Conservation (phyloP, 2,888 invertebrate genomes). For the Pristionchus japonicus region DNA sequence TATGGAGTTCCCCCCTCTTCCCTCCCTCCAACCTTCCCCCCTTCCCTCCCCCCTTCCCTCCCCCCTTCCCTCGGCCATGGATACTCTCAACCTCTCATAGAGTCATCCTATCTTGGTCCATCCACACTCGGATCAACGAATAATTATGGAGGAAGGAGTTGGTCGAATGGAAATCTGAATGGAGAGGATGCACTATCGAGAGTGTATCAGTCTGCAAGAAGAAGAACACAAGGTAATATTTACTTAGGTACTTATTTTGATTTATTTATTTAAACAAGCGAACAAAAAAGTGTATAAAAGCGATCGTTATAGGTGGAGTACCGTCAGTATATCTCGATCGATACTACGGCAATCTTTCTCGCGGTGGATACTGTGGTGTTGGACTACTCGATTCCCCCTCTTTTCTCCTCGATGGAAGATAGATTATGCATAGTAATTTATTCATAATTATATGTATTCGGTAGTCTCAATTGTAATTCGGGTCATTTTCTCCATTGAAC, state of each 20-base stretch:
- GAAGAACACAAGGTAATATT: slow-evolving; percentile 52
- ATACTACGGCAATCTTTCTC: neutral
- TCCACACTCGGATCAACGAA: neutral
- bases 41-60: too few relatives aligned
- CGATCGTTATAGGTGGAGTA: slow-evolving; percentile 11
- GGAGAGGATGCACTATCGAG: slow-evolving; percentile 57
- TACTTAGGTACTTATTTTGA: neutral
- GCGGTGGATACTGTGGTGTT: neutral
- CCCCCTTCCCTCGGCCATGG: neutral
- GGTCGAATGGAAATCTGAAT: slow-evolving; percentile 43
- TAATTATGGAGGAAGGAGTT: neutral
- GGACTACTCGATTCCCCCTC: slow-evolving; percentile 22
- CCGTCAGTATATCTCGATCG: slow-evolving; percentile 29
- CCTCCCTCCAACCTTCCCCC: neutral
- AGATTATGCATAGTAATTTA: neutral
- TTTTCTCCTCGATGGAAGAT: slow-evolving; percentile 44
- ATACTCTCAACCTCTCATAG: slow-evolving; percentile 37
- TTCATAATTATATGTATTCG: neutral
- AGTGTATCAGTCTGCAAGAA: slow-evolving; percentile 61
- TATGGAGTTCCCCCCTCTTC: neutral
- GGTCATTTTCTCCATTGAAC: neutral
- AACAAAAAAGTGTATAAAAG: neutral
- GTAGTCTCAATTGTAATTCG: neutral
- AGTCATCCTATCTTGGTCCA: neutral
- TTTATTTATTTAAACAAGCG: neutral